Percentiles rank a stretch among this genome's conserved stretches.
Evolutionary conservation across 2,797 vertebrate species (phyloP).

Genomic region (Sphenodon punctatus): DNA sequence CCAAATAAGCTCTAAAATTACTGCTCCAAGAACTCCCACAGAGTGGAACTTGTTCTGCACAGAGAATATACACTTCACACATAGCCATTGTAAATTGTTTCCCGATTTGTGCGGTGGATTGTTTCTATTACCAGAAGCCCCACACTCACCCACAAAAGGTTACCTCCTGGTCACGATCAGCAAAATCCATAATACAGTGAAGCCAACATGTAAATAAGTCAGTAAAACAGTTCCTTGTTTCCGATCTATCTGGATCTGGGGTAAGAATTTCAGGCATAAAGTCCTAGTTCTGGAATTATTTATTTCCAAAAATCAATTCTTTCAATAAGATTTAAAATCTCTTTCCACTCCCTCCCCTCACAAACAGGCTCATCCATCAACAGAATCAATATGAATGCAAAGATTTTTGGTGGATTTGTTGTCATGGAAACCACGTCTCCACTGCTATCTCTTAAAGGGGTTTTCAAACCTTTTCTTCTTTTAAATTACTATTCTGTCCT

Average conservation of each 20-base stretch:
- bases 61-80: fast-evolving
- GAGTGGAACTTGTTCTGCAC: fast-evolving
- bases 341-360: constrained; percentile 21
- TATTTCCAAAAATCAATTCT: constrained; percentile 9
- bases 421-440: constrained; percentile 69
- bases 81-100: background rate
- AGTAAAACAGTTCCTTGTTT: background rate
- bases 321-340: constrained; percentile 49
- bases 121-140: background rate
- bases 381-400: constrained; percentile 70
- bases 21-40: background rate
- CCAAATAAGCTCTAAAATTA: fast-evolving
- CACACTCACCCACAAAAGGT: too few species aligned
- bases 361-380: constrained; percentile 61
- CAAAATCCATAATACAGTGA: background rate
- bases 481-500: constrained; percentile 60
- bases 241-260: background rate
- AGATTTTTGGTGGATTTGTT: constrained; percentile 70
- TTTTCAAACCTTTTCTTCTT: constrained; percentile 62
- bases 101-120: background rate
- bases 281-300: background rate
- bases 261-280: background rate
- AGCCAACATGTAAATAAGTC: background rate
- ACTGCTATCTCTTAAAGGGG: constrained; percentile 59
- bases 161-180: too few species aligned